Evolutionary conservation across 2,888 invertebrate species (phyloP), one percentile per base, ranked within the genome.

Genomic region (Rambutsinella grinnellia): DNA sequence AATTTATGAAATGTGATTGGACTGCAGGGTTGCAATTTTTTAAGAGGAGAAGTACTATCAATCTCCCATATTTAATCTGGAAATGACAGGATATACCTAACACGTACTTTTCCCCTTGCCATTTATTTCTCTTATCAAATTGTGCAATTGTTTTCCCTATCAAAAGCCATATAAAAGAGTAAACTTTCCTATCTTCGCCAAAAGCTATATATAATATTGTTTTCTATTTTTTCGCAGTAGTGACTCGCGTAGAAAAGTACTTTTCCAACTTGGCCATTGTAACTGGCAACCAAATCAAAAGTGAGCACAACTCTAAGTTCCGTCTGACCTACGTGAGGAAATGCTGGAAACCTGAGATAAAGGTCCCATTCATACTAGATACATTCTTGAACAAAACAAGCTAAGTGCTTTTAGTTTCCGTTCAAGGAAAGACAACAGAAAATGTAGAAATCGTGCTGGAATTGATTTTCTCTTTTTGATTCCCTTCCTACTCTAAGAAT

Each of bases 1-100:
- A 69, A 69, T 69, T 69, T 69, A 69, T 69, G 69, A 69, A 69
- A 69, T 69, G 70, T 51, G 70, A 63, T 57, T 63, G n/a, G 56
- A 26, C 56, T 63, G 63, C 57, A 57, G 28, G n/a, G 46, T 62
- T 56, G 70, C 70, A 71, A 71, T 69, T 69, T 71, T 63, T 26
- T 17, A 23, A 21, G 56, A 23, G 26, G 1, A 28, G n/a, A 17
- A 44, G 28, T 49, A 28, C n/a, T 71, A 63, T 63, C 63, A 72
- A 65, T 72, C 65, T 72, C 57, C 65, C 72, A 72, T 65, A 72
- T 72, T 72, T 72, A 72, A 72, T 72, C 72, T 72, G 72, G 72
- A 72, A 72, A 65, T 65, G 72, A 72, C 72, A 65, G 51, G 65
- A 44, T 47, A 17, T 63, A 63, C 71, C 56, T 62, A 56, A 71